Evolutionary conservation across 2,888 invertebrate genomes (phyloP), one percentile per base, ranked within the genome.

Genomic region (Cantharis lateralis): DNA sequence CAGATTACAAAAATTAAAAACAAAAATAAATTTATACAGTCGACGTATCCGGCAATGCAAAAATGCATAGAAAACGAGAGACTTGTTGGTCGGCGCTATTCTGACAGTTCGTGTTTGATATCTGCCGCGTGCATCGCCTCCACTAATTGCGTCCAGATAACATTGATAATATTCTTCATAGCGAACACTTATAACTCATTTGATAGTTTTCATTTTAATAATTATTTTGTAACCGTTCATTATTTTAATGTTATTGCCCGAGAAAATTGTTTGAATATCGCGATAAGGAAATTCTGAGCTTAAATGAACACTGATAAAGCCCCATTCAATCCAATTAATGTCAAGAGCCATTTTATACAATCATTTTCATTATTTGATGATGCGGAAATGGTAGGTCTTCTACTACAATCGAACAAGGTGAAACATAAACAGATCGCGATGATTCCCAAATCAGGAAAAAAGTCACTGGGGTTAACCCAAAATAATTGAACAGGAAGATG

Each of bases 131-230:
- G 84, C 83, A 85, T 84, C 85, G 81, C 81, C 74, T 80, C 82
- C 85, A 84, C 85, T 85, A 85, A 85, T 85, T 85, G 85, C 84
- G 82, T 82, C 78, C 81, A 83, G 85, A 85, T 85, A 85, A 84
- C 84, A 83, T 81, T 82, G 85, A 85, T 85, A 85, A 84, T 80
- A 81, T 81, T 61, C 64, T 73, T 81, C 84, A 83, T 85, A 84
- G 84, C 83, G 84, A 84, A 84, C 82, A 80, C 80, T 82, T 76
- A 82, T 84, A 82, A 83, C 80, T 84, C 83, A 84, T 85, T 81
- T 82, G 78, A 24, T 66, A 66, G 20, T 16, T 63, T 66, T n/a
- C 24, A 20, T 66, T 66, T 16, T 66, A 66, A 20, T 66, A 66
- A 66, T 66, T 66, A 66, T 66, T 66, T 66, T 24, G 64, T 66